These are phyloP conservation scores for Scaptomyza reducta DNA, from an alignment of 2,888 invertebrate species.

Conservation along the genomic window DNA sequence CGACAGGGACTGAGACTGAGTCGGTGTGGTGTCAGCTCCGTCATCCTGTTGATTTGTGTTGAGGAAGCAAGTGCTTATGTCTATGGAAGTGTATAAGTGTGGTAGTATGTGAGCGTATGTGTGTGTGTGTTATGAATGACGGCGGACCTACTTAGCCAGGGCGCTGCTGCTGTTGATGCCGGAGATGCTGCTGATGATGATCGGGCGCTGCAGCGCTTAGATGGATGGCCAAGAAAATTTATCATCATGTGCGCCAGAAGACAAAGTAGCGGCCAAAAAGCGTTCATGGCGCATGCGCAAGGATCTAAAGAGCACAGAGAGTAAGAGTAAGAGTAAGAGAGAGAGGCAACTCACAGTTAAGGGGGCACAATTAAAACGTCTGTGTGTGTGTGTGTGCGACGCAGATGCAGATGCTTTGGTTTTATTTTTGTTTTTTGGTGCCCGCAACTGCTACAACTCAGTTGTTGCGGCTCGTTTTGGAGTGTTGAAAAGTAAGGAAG, in stretches of 20 bases:
- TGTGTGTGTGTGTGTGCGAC: constrained; percentile 9
- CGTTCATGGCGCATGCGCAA: constrained; percentile 60
- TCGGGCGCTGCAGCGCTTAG: constrained; percentile 49
- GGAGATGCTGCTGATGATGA: constrained; percentile 33
- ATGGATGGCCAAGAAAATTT: constrained; percentile 68
- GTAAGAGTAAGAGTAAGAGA: neutral
- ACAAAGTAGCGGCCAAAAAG: constrained; percentile 62
- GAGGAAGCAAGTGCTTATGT: constrained; percentile 76
- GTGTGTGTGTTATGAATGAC: constrained; percentile 59
- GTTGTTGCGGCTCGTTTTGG: constrained; percentile 37
- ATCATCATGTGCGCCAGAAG: constrained; percentile 65
- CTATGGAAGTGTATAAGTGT: constrained; percentile 22
- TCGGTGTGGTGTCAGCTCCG: constrained; percentile 65
- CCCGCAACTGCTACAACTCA: too few relatives aligned
- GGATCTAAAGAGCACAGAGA: constrained; percentile 56
- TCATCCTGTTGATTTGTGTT: constrained; percentile 75
- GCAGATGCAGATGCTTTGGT: constrained; percentile 16
- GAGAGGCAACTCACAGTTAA: constrained; percentile 36
- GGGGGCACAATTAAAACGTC: constrained; percentile 64
- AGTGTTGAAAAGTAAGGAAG: constrained; percentile 84
- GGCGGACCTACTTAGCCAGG: constrained; percentile 60
- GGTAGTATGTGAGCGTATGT: constrained; percentile 15
- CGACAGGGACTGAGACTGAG: constrained; percentile 6
- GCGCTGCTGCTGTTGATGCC: constrained; percentile 44
- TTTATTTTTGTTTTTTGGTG: too few relatives aligned